phyloP scores from a whole-genome alignment of 2,888 invertebrate genomes.

The Agrochola litura region DNA sequence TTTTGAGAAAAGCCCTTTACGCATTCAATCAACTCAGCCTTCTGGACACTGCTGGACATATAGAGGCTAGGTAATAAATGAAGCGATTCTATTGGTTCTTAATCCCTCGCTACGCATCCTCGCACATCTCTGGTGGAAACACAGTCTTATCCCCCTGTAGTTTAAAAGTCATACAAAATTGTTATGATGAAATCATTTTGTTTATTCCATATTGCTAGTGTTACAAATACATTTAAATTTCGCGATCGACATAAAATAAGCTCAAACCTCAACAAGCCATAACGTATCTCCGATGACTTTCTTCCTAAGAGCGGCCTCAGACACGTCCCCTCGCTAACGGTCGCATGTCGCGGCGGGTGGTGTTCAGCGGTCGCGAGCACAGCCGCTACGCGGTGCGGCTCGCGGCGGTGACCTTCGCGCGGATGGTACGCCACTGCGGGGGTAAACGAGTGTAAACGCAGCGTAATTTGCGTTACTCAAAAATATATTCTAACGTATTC shows the following conservation, averaged over 20 bases:
- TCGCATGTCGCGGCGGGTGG: conserved; percentile 70
- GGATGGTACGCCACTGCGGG: conserved; percentile 78
- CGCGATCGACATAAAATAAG: not conserved
- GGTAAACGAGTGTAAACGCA: conserved; percentile 13
- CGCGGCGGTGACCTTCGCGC: conserved; percentile 79
- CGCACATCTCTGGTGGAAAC: too few species aligned
- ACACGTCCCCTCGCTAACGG: conserved; percentile 68
- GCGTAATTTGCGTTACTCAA: conserved; percentile 22
- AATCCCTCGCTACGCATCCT: too few species aligned
- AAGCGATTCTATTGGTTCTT: too few species aligned
- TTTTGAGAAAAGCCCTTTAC: not conserved
- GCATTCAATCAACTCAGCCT: not conserved
- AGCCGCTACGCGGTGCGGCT: conserved; percentile 76
- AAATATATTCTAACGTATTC: not conserved
- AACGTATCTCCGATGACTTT: conserved; percentile 8
- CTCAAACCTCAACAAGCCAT: not conserved
- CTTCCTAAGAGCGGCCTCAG: conserved; percentile 64
- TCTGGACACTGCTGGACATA: not conserved
- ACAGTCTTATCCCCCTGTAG: not conserved
- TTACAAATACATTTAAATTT: not conserved
- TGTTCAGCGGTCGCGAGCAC: conserved; percentile 75
- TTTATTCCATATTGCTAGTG: not conserved
- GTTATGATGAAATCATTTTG: not conserved
- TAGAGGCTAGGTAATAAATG: too few species aligned
- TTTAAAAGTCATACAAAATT: not conserved